Evolutionary conservation across 2,797 vertebrate species (phyloP).

Genomic region (Spinibarbus caldwelli): DNA sequence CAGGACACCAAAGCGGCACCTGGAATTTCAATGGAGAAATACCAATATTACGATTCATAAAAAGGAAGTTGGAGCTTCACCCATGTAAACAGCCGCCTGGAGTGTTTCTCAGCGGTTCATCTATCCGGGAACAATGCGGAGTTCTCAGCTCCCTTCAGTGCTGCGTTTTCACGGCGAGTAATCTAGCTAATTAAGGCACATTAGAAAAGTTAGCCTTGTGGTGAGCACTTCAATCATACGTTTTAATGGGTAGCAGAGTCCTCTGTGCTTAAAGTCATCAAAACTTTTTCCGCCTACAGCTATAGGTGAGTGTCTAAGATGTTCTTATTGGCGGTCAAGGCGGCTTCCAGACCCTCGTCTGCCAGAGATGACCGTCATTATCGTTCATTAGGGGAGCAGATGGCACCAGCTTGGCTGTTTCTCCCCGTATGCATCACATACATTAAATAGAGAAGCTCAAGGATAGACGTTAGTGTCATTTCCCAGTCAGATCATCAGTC

Average conservation of each 20-base stretch:
- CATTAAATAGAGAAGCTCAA: conserved; percentile 31
- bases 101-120: conserved; percentile 53
- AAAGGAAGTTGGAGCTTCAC: conserved; percentile 47
- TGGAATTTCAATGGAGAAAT: conserved; percentile 63
- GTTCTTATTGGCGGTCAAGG: conserved; percentile 5
- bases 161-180: conserved; percentile 37
- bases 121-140: conserved; percentile 48
- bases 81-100: conserved; percentile 55
- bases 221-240: conserved; percentile 31
- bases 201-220: conserved; percentile 51
- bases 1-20: conserved; percentile 58
- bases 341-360: conserved; percentile 38
- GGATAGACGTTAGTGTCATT: conserved; percentile 44
- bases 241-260: conserved; percentile 44
- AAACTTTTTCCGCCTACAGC: conserved; percentile 22
- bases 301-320: conserved; percentile 15
- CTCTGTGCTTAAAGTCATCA: conserved; percentile 44
- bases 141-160: conserved; percentile 27
- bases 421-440: conserved; percentile 20
- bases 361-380: conserved; percentile 46
- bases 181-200: conserved; percentile 53
- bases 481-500: conserved; percentile 32
- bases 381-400: conserved; percentile 44
- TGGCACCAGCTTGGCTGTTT: conserved; percentile 25
- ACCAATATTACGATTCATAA: conserved; percentile 56